Evolutionary conservation across 2,888 invertebrate genomes (phyloP), one percentile per base, ranked within the genome.

Genomic region (Caenorhabditis doughertyi): DNA sequence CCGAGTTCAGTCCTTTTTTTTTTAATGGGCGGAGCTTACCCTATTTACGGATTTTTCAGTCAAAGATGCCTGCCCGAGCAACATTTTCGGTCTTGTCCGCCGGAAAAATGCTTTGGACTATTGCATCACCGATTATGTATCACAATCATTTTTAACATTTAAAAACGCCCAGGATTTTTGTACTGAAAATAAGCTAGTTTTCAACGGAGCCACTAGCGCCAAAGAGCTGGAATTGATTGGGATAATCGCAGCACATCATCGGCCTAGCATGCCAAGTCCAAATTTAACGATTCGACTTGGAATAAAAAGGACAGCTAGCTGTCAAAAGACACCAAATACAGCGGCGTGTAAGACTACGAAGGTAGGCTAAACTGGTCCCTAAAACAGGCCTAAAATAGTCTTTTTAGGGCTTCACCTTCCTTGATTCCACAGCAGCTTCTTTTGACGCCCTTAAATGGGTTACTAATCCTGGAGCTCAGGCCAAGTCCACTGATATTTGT

Each of bases 401-500:
- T 13, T 9, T 29, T 16, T 44, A 73, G 73, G 73, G 73, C 18
- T 73, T 73, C 55, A 62, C 53, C 21, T 55, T 53, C 44, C 23
- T 3, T 21, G 73, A 73, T n/a, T 21, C 23, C 3, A 16, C 21
- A 18, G 13, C 23, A 3, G 27, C 11, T 5, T 27, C 42, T 2
- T 11, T 73, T 16, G 21, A 23, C 25, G n/a, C 9, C 0, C 42
- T 51, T 25, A 21, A 21, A 0, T 73, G 73, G 73, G 44, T n/a
- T 2, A 73, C 64, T 2, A 44, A 44, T 23, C 7, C 73, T 0
- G 73, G 53, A 13, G 73, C 73, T n/a, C 53, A 11, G 44, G 11
- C 11, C 27, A 47, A 32, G 4, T 0, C 51, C n/a, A 18, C 25
- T 5, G 44, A 27, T 1, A 23, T 56, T 21, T 60, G 58, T 27